Conservation (phyloP, 2,888 invertebrate genomes). For the Caenorhabditis sp. region DNA sequence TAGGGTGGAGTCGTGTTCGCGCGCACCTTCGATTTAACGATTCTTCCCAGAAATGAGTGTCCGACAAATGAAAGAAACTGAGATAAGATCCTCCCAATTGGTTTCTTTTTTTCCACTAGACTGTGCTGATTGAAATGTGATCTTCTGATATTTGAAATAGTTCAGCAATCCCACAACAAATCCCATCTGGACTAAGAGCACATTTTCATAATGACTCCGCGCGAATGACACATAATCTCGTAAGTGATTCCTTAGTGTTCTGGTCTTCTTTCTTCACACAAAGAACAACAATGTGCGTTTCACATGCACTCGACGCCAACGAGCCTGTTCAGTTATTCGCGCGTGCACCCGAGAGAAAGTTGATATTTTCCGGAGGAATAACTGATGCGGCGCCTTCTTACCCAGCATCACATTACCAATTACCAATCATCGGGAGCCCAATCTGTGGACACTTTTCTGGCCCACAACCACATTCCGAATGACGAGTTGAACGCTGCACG, state of each 20-base stretch:
- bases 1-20: too few relatives aligned
- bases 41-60: too few relatives aligned
- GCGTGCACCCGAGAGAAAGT: constrained; percentile 32
- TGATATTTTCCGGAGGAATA: constrained; percentile 46
- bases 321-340: constrained; percentile 31
- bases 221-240: constrained; percentile 16
- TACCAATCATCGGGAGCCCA: not conserved
- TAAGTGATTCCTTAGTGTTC: not conserved
- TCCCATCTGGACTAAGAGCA: too few relatives aligned
- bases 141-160: too few relatives aligned
- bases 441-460: not conserved
- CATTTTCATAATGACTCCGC: too few relatives aligned
- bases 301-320: constrained; percentile 35
- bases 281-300: constrained; percentile 23
- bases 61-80: too few relatives aligned
- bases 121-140: too few relatives aligned
- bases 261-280: constrained; percentile 7
- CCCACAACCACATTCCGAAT: too few relatives aligned
- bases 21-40: too few relatives aligned
- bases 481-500: not conserved
- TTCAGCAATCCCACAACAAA: too few relatives aligned
- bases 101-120: too few relatives aligned
- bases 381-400: constrained; percentile 13
- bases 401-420: constrained; percentile 41
- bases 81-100: too few relatives aligned